phyloP scores from a whole-genome alignment of 2,888 invertebrate genomes.

The Podotricha telesiphe region DNA sequence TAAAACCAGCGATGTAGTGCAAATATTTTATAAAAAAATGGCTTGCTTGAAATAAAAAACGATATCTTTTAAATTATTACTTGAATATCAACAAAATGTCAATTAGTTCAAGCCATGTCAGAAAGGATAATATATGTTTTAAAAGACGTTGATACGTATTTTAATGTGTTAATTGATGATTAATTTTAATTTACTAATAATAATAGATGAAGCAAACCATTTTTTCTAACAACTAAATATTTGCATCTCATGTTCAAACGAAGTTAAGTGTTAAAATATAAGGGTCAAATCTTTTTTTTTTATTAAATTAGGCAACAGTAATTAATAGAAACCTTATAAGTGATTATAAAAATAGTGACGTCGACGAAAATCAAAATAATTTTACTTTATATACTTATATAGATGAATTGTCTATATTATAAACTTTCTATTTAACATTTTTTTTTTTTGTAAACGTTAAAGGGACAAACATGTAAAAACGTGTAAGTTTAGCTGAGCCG shows the following conservation, averaged over 20 bases:
- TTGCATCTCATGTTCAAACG: background rate
- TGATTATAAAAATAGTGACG: background rate
- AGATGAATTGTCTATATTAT: background rate
- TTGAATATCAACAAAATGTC: too few relatives aligned
- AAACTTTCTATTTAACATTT: background rate
- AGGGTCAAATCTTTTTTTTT: background rate
- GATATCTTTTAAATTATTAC: background rate
- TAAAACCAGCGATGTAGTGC: conserved; percentile 9
- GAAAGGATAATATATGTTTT: too few relatives aligned
- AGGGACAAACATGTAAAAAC: background rate
- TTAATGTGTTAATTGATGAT: background rate
- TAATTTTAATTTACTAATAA: background rate
- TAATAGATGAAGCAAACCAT: background rate
- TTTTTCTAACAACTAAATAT: background rate
- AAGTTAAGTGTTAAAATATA: background rate
- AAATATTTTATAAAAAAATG: conserved; percentile 2
- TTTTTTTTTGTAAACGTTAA: background rate
- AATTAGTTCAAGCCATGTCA: too few relatives aligned
- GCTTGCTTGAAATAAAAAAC: background rate
- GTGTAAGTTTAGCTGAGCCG: background rate
- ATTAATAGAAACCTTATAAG: background rate
- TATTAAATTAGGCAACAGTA: background rate
- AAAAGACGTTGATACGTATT: too few relatives aligned
- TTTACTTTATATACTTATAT: background rate
- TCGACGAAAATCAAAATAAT: background rate